Evolutionary conservation across 2,113 vertebrate genomes (phyloP), one percentile per base, ranked within the genome.

Genomic region (Isurus oxyrinchus): DNA sequence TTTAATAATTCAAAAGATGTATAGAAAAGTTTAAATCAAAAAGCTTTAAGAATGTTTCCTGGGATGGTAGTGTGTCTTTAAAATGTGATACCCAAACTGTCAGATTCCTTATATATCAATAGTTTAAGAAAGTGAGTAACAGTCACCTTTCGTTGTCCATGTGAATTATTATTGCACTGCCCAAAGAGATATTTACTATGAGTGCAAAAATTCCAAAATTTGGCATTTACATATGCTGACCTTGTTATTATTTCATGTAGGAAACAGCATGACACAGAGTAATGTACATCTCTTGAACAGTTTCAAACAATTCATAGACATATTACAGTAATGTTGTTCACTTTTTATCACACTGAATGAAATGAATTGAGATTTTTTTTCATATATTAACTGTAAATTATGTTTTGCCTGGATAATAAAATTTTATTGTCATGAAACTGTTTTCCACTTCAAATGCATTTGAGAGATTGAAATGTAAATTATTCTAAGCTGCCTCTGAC

Each of bases 391-490:
- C 96, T 97, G 87, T 97, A 97, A 98, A 97, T 97, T 97, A 96
- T 91, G 97, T 90, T 97, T 97, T 97, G 72, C 53, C 97, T 88
- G 96, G 86, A 90, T 97, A 97, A 97, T 97, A 97, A 97, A 97
- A 97, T 97, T 57, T 96, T 97, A 97, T 97, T 97, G 96, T 97
- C 96, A 96, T 91, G 53, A 53, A 97, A 96, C 79, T 97, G 61
- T 97, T 97, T 97, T 97, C 95, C 87, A 97, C 96, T 97, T 97
- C 96, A 96, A 16, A 96, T 63, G n/a, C 86, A 97, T 97, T 97
- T 97, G 90, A 96, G 96, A 97, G 96, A 97, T 96, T 97, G 93
- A 97, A 98, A 97, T 97, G 69, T 95, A 97, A 97, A 97, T 97
- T 97, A 97, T 96, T 97, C 16, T 96, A 97, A 97, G 72, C 57